phyloP scores from a whole-genome alignment of 2,797 vertebrate genomes.

The Crypturellus tataupa region DNA sequence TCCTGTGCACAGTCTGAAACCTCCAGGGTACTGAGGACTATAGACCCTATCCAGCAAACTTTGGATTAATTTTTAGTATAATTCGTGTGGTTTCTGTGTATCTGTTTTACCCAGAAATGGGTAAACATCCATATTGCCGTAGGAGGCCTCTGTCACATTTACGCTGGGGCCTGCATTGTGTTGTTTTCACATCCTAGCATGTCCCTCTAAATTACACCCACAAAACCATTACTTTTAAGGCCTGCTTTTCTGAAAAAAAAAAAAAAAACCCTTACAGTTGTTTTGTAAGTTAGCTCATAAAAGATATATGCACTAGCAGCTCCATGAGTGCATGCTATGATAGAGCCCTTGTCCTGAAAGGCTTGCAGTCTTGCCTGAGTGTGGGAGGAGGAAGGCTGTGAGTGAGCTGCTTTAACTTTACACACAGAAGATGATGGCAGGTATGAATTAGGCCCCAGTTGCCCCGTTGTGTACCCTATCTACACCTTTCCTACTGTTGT shows the following conservation, averaged over 20 bases:
- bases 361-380: neutral
- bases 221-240: neutral
- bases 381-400: neutral
- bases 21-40: neutral
- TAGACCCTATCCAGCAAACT: neutral
- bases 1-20: neutral
- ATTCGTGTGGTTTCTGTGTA: neutral
- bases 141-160: constrained; percentile 18
- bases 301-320: neutral
- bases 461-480: neutral
- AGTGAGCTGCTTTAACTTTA: neutral
- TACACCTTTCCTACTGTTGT: neutral
- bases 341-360: neutral
- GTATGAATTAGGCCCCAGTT: neutral
- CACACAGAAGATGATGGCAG: neutral
- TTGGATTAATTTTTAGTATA: neutral
- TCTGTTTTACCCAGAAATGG: constrained; percentile 9
- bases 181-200: neutral
- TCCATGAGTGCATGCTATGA: neutral
- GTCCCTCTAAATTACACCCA: neutral
- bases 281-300: constrained; percentile 10
- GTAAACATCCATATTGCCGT: neutral
- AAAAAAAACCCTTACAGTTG: neutral
- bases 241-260: constrained; percentile 1
- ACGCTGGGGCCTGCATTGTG: neutral